A percentile compares a stretch with the other conserved stretches of the same genome.
These are phyloP conservation scores for Corydoras maculifer DNA, from an alignment of 2,113 vertebrate species.

Conservation along the genomic window DNA sequence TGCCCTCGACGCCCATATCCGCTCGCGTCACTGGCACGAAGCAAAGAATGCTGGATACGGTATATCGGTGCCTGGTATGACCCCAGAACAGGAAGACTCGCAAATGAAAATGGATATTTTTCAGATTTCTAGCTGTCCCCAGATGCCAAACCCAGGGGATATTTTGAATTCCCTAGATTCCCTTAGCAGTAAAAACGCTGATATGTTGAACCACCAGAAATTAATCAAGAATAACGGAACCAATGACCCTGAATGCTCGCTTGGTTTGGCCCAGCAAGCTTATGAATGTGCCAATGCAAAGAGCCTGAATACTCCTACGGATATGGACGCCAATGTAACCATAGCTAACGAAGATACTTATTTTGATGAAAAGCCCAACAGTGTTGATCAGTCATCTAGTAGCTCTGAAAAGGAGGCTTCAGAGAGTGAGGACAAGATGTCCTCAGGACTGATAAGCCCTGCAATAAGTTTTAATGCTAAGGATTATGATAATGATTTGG, in stretches of 20 bases:
- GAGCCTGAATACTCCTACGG: no score
- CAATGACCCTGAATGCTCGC: no score
- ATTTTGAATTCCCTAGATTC: constrained; percentile 71
- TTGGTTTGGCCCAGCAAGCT: no score
- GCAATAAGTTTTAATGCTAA: constrained; percentile 83
- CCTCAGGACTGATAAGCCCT: constrained; percentile 81
- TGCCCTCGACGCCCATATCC: constrained; percentile 92
- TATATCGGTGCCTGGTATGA: constrained; percentile 78
- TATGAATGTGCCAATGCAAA: no score
- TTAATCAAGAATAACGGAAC: no score
- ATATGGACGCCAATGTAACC: no score
- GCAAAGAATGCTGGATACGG: constrained; percentile 92
- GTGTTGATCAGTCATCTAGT: constrained; percentile 71
- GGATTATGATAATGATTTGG: constrained; percentile 89
- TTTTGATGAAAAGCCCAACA: constrained; percentile 72
- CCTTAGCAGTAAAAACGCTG: constrained; percentile 71
- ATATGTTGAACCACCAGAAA: constrained; percentile 51
- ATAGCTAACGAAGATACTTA: constrained; percentile 77
- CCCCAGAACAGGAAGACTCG: constrained; percentile 64
- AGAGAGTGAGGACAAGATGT: constrained; percentile 79
- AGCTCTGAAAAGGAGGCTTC: constrained; percentile 69
- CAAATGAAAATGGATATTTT: constrained; percentile 48
- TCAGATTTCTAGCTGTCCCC: constrained; percentile 69
- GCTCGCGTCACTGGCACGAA: constrained; percentile 95
- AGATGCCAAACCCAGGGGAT: constrained; percentile 63